These are phyloP conservation scores for Achatina immaculata DNA, from an alignment of 1,140 invertebrate species.

Conservation along the genomic window DNA sequence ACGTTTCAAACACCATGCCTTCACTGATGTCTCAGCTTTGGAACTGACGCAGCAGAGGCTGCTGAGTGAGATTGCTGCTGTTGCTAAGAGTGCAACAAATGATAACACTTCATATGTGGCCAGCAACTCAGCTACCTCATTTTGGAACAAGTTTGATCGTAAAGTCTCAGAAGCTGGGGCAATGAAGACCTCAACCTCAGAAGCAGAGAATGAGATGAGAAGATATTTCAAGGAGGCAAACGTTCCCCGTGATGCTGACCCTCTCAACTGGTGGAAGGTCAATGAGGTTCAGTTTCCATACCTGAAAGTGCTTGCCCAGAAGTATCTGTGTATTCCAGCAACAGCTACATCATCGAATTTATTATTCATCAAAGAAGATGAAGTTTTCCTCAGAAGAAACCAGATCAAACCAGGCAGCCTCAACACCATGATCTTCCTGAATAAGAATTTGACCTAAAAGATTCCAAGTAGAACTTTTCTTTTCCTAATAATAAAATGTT, in stretches of 20 bases:
- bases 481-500: too few species aligned
- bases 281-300: constrained; percentile 36
- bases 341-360: constrained; percentile 5
- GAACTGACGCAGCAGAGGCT: constrained; percentile 22
- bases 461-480: too few species aligned
- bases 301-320: constrained; percentile 30
- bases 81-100: constrained; percentile 7
- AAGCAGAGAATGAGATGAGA: constrained; percentile 31
- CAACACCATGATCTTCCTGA: constrained; percentile 28
- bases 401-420: constrained; percentile 10
- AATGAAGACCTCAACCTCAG: constrained; percentile 30
- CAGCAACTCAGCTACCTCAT: constrained; percentile 12
- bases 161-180: constrained; percentile 35
- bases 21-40: constrained; percentile 28
- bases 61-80: background rate
- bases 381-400: background rate
- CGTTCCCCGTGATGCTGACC: constrained; percentile 28
- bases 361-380: constrained; percentile 28
- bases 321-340: constrained; percentile 37
- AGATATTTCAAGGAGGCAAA: constrained; percentile 36
- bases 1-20: constrained; percentile 34
- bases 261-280: constrained; percentile 28
- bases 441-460: constrained; percentile 20
- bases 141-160: constrained; percentile 38
- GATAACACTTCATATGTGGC: background rate